Evolutionary conservation across 1,140 invertebrate genomes (phyloP).

Genomic region (Neodiprion virginianus): DNA sequence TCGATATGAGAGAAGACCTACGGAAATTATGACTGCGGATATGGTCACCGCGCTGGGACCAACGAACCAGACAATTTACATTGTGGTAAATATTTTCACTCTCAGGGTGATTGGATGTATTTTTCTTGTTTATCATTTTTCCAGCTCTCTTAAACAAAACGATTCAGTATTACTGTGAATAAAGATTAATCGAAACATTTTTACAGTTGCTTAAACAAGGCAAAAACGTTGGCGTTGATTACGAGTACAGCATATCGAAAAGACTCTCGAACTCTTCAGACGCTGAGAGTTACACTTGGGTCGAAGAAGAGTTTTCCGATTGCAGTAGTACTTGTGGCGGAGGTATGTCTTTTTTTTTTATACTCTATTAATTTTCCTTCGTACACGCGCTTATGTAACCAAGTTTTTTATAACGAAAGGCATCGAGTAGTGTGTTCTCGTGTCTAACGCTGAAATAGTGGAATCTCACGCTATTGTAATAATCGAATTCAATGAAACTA

Average conservation of each 20-base stretch:
- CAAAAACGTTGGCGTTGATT: constrained; percentile 83
- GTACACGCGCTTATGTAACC: neutral
- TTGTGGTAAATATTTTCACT: constrained; percentile 73
- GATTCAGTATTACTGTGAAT: neutral
- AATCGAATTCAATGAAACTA: neutral
- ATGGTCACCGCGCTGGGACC: constrained; percentile 83
- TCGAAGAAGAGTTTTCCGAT: constrained; percentile 76
- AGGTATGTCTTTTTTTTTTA: constrained; percentile 64
- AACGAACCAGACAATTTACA: constrained; percentile 84
- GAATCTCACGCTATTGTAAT: neutral
- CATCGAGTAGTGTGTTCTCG: too few species aligned
- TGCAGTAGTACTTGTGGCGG: constrained; percentile 88
- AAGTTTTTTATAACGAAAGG: neutral
- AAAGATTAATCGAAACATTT: neutral
- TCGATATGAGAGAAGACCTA: constrained; percentile 83
- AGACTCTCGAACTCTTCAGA: constrained; percentile 69
- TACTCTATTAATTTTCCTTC: neutral
- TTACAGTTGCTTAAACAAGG: constrained; percentile 85
- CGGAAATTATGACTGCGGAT: constrained; percentile 84
- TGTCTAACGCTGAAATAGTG: neutral
- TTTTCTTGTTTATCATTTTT: constrained; percentile 6
- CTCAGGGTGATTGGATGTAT: neutral
- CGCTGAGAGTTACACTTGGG: constrained; percentile 81
- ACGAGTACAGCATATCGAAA: constrained; percentile 90
- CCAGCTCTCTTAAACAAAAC: constrained; percentile 18